Base-by-base conservation (phyloP, 2,888 invertebrate species). In the Tetragonula carbonaria region DNA sequence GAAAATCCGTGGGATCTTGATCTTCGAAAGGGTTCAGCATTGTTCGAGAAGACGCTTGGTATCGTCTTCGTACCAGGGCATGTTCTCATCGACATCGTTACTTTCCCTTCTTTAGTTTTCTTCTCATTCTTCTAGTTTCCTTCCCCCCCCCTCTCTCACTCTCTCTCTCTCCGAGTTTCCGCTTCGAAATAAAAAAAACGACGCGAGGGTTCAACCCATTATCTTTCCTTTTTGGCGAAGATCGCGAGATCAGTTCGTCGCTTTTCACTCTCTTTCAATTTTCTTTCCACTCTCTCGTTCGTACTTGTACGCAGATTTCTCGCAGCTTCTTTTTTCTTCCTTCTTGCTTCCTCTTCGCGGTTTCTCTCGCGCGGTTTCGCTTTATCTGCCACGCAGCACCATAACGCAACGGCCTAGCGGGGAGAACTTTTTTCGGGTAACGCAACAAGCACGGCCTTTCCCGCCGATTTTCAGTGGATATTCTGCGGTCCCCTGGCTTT, bases 161-260 rank as follows among this genome's bases (percentile, higher is more conserved):
- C 4, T 57, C 57, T 57, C 57, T 74, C 57, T 28, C 57, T 53
- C 28, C 50, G 59, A 28, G 73, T 82, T 81, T 81, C 75, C 67
- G 82, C 68, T 83, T 63, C 66, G 38, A 57, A 59, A 28, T 38
- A 50, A 33, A 62, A 3, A 70, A 81, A 45, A 80, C 83, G 72
- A 71, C 16, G 59, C 78, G 59, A 79, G 82, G 74, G 78, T 92
- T 91, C 92, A 92, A 91, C 92, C 92, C 92, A 91, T 91, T 91
- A 90, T 92, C 91, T 85, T 45, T 38, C 57, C 16, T 55, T 77
- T 80, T 72, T 28, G 18, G 33, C 84, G 14, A 76, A 75, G 80
- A 72, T 88, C 82, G 78, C 66, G 78, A 71, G 78, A 86, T 89
- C 82, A 74, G 45, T 65, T 78, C 67, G 38, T 14, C 53, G 33